Conservation (phyloP, 1,140 invertebrate genomes). For the Tetramorium parvispinum region DNA sequence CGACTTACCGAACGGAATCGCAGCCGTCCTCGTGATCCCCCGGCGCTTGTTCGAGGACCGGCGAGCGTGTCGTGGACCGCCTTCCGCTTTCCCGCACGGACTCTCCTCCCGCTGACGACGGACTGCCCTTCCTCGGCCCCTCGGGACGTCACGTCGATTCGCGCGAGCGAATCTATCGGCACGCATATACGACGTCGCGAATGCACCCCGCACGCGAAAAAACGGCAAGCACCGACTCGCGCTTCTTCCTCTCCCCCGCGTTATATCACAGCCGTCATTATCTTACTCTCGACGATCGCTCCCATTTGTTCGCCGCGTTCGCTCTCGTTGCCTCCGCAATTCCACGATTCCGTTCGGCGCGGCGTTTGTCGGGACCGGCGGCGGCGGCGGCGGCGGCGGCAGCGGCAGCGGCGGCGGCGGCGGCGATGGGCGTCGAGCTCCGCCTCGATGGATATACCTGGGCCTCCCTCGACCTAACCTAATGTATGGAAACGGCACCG, state of each 20-base stretch:
- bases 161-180: constrained; percentile 20
- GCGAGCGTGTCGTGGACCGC: constrained; percentile 7
- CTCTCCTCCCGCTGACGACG: background rate
- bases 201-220: background rate
- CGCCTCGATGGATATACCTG: constrained; percentile 53
- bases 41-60: constrained; percentile 1
- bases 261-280: constrained; percentile 58
- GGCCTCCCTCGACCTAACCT: constrained; percentile 52
- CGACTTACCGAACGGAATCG: constrained; percentile 41
- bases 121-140: background rate
- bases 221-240: constrained; percentile 13
- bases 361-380: constrained; percentile 39
- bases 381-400: constrained; percentile 13
- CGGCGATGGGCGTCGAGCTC: constrained; percentile 56
- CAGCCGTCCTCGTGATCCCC: constrained; percentile 17
- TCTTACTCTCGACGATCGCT: background rate
- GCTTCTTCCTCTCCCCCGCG: background rate
- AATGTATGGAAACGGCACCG: constrained; percentile 36
- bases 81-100: background rate
- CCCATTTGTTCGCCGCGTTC: background rate
- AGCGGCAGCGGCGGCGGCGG: constrained; percentile 20
- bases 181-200: constrained; percentile 24
- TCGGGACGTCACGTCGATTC: constrained; percentile 46
- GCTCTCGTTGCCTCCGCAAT: constrained; percentile 6
- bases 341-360: constrained; percentile 12